A percentile compares a stretch with the other conserved stretches of the same genome.
Evolutionary conservation across 2,797 vertebrate genomes (phyloP).

Genomic region (Kryptopterus vitreolus): DNA sequence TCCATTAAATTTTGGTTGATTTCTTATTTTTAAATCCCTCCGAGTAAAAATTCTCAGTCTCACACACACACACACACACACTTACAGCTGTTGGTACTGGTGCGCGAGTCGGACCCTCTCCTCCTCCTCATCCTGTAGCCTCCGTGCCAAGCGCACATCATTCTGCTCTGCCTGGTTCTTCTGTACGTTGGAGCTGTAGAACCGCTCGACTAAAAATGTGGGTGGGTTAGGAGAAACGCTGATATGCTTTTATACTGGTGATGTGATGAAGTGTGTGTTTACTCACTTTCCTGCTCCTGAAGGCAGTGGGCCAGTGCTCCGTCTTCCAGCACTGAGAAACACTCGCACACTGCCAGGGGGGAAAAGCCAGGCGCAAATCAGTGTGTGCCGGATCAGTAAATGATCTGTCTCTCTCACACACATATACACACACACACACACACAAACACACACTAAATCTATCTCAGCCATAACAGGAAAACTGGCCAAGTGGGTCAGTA

Average conservation of each 20-base stretch:
- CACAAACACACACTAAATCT: neutral
- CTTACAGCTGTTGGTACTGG: constrained; percentile 64
- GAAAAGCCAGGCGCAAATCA: neutral
- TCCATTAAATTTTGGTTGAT: too few species aligned
- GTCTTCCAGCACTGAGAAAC: constrained; percentile 77
- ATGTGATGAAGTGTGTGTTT: constrained; percentile 21
- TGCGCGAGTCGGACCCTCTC: constrained; percentile 52
- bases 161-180: constrained; percentile 77
- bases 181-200: constrained; percentile 77
- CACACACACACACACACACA: neutral
- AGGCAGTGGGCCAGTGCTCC: constrained; percentile 72
- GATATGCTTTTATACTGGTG: neutral
- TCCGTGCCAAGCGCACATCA: constrained; percentile 72
- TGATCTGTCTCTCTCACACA: neutral
- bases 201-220: constrained; percentile 69
- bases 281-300: constrained; percentile 80
- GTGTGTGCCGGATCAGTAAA: neutral
- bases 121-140: constrained; percentile 72
- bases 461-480: constrained; percentile 36
- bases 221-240: neutral
- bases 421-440: neutral
- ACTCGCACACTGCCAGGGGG: constrained; percentile 69
- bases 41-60: neutral
- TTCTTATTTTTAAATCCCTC: neutral
- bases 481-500: constrained; percentile 50